Base-by-base conservation (phyloP, 2,888 invertebrate genomes). In the Aleiodes alternator region DNA sequence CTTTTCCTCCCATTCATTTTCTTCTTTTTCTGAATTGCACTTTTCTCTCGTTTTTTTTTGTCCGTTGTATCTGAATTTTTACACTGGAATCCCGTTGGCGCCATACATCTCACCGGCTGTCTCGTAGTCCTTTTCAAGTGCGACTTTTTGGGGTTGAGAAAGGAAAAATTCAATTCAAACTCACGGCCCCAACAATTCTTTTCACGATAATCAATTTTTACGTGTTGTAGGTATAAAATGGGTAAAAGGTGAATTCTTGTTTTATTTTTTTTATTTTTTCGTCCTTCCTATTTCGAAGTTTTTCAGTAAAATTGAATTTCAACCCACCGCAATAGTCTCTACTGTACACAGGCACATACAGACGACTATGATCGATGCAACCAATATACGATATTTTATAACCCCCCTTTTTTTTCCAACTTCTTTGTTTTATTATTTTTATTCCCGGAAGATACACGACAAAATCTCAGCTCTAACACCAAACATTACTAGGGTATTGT, bases 121-220 rank as follows among this genome's bases (percentile, higher is more conserved):
- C 29, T 68, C 23, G 31, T 9, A 51, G 68, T 50, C 29, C 43
- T 31, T 69, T 69, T 51, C 53, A 53, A 51, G 51, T 16, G 69
- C n/a, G 12, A 9, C 51, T n/a, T 69, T 53, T 69, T 34, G 34
- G 34, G 34, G 34, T 34, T 51, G 43, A 56, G 69, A 31, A 53
- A 31, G 11, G 50, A 69, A 12, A 69, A 69, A 69, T 69, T 69
- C 69, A 69, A 69, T 51, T 51, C 31, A 69, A 69, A 69, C 56
- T 53, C 31, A 31, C 11, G 31, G 50, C 14, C 51, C 53, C 69
- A 14, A 53, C 69, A 14, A 53, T 69, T 69, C 69, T 31, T 34
- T 69, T 29, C 53, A 31, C 31, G 53, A 69, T 69, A 53, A 69
- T 69, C 53, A 69, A 69, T 69, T 69, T 53, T 69, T 51, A 51